phyloP scores from a whole-genome alignment of 2,888 invertebrate genomes.

The Napeogenes sylphis region DNA sequence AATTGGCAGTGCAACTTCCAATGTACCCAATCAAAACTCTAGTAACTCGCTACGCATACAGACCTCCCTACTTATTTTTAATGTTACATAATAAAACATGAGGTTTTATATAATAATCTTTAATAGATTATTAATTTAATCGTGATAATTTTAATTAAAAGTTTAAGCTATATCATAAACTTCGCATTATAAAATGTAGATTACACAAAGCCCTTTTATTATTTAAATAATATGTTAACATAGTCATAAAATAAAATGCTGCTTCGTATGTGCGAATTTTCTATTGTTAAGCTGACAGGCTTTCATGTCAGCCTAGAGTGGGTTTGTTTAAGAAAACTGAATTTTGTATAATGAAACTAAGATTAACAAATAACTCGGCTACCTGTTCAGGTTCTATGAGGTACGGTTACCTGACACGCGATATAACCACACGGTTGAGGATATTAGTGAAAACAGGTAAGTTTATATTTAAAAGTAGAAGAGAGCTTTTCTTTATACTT shows the following conservation, averaged over 20 bases:
- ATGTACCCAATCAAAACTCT: conserved; percentile 49
- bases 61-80: neutral
- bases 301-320: conserved; percentile 21
- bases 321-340: conserved; percentile 31
- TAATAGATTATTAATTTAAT: too few relatives aligned
- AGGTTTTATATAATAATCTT: too few relatives aligned
- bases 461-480: conserved; percentile 5
- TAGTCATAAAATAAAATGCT: conserved; percentile 27
- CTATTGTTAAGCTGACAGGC: conserved; percentile 29
- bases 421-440: conserved; percentile 34
- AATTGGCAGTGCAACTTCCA: conserved; percentile 60
- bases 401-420: conserved; percentile 62
- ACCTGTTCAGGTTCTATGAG: conserved; percentile 58
- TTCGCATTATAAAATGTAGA: neutral
- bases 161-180: too few relatives aligned
- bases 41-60: conserved; percentile 37
- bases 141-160: too few relatives aligned
- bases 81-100: neutral
- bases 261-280: conserved; percentile 27
- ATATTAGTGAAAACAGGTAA: conserved; percentile 12
- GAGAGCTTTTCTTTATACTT: too few relatives aligned
- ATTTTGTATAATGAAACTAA: conserved; percentile 66
- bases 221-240: conserved; percentile 22
- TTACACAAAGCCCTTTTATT: conserved; percentile 14
- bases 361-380: conserved; percentile 69